Base-by-base conservation (phyloP, 2,888 invertebrate species). In the Drosophila paramelanica region DNA sequence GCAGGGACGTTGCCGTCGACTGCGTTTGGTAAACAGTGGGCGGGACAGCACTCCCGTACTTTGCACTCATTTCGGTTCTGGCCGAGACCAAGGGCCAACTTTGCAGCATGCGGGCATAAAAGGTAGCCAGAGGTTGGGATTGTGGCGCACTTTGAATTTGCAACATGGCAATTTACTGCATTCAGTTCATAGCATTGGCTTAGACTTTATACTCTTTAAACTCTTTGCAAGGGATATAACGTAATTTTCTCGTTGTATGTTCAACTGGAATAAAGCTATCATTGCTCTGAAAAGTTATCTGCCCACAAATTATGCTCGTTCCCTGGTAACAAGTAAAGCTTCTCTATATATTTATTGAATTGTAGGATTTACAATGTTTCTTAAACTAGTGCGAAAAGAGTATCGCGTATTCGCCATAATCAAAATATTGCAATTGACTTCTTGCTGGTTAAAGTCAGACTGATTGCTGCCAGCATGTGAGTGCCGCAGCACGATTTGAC, bases 401-500 rank as follows among this genome's bases (percentile, higher is more conserved):
- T 41, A 71, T 38, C 11, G 25, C 5, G 13, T 38, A 11, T 65
- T 59, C 77, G 38, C 23, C 51, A 10, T 17, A 2, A n/a, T 3
- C 17, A 14, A n/a, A 5, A 33, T 14, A 13, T 2, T 14, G 42
- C 25, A 51, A 4, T 27, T 3, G 27, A 56, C 25, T 58, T 56
- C 55, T 56, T 45, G 39, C 36, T 51, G 50, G 41, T 55, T 47
- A 25, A 57, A 73, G 55, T 27, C 57, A 55, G 79, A 74, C 75
- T 88, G 79, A 85, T 88, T 88, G 86, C 72, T 64, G 72, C 47
- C 61, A 58, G 51, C 53, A 51, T 56, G 56, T 62, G 50, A 56
- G 61, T 33, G 56, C 47, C 64, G 49, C 64, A 61, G 82, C 88
- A 88, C 77, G 80, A 83, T 86, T 88, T 88, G 82, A 88, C 88